phyloP scores from a whole-genome alignment of 2,888 invertebrate genomes.

The Zygaena filipendulae region DNA sequence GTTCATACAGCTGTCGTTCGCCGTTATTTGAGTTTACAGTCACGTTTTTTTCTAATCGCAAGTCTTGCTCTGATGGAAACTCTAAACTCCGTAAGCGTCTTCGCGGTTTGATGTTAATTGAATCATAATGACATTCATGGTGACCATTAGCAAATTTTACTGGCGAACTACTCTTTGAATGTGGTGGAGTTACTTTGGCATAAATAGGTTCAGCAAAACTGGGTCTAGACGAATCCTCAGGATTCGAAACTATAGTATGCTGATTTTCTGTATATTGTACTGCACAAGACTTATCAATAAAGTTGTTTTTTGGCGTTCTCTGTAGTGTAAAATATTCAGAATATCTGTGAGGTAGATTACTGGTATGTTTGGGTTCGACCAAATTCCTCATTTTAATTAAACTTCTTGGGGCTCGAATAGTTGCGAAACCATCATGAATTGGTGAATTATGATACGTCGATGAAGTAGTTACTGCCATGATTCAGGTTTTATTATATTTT shows the following conservation, averaged over 20 bases:
- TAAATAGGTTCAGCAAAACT: conserved; percentile 60
- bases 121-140: conserved; percentile 56
- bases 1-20: conserved; percentile 45
- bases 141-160: conserved; percentile 38
- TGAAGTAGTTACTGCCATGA: conserved; percentile 56
- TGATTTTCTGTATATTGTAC: conserved; percentile 44
- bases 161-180: conserved; percentile 46
- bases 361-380: conserved; percentile 48
- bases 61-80: conserved; percentile 36
- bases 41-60: conserved; percentile 39
- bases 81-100: conserved; percentile 57
- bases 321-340: conserved; percentile 62
- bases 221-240: conserved; percentile 38
- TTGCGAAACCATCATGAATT: conserved; percentile 88
- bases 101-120: conserved; percentile 58
- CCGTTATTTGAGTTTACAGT: conserved; percentile 46
- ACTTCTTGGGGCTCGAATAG: conserved; percentile 75
- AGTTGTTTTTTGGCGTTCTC: conserved; percentile 49
- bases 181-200: conserved; percentile 54
- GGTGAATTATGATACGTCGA: conserved; percentile 63
- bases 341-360: conserved; percentile 58
- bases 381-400: conserved; percentile 58
- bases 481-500: conserved; percentile 22
- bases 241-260: conserved; percentile 17
- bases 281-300: conserved; percentile 46